Evolutionary conservation across 2,113 vertebrate genomes (phyloP).

Genomic region (Sialia sialis): DNA sequence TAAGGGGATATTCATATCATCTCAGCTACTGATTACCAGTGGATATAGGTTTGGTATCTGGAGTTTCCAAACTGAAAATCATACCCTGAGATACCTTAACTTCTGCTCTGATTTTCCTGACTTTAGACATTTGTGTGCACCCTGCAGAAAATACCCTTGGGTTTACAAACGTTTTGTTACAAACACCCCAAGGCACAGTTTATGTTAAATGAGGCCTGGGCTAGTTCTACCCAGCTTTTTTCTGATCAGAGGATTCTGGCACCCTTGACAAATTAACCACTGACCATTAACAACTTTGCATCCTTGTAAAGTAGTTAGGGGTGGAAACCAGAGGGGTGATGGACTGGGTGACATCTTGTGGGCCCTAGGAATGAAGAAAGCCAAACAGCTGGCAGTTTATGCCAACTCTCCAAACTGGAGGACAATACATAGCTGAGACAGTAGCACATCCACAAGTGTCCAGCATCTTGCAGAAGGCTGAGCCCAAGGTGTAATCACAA

Average conservation of each 20-base stretch:
- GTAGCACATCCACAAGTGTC: not conserved
- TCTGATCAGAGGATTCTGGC: not conserved
- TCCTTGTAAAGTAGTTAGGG: not conserved
- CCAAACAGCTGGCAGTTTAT: not conserved
- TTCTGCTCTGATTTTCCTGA: not conserved
- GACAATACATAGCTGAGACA: not conserved
- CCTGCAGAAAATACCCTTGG: not conserved
- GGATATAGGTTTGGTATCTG: not conserved
- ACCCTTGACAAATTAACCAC: not conserved
- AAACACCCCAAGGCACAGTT: not conserved
- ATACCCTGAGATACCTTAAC: not conserved
- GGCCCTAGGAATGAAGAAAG: not conserved
- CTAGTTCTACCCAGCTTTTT: not conserved
- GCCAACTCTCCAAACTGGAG: not conserved
- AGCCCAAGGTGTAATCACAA: not conserved
- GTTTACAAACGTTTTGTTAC: not conserved
- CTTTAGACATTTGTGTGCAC: rapidly evolving
- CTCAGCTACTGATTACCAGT: not conserved
- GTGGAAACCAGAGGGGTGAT: not conserved
- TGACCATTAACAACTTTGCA: not conserved
- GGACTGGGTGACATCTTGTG: not conserved
- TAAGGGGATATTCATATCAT: not conserved
- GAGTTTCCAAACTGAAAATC: not conserved
- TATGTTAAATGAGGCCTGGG: not conserved
- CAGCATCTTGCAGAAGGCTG: not conserved